Evolutionary conservation across 2,888 invertebrate genomes (phyloP), one percentile per base, ranked within the genome.

Genomic region (Diloba caeruleocephala): DNA sequence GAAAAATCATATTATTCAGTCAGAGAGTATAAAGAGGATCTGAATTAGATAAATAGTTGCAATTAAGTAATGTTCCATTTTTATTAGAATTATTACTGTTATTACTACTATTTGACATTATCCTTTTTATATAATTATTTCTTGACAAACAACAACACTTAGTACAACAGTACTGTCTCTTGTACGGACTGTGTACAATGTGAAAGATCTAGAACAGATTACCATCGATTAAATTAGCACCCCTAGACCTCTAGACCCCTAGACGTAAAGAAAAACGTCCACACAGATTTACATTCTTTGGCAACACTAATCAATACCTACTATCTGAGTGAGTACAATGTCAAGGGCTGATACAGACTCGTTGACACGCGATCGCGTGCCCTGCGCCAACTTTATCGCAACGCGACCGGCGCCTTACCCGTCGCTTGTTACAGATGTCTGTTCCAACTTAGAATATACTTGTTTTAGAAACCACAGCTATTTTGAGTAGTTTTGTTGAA

Each of bases 331-430:
- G 36, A 57, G 51, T 38, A 66, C 67, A 74, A 61, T 69, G 74
- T 69, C 68, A 71, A 73, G 66, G 59, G 59, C 55, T 37, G 25
- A 10, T 43, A 37, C 62, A 53, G 37, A 28, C 10, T 29, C n/a
- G 33, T 26, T 28, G 49, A 42, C 75, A 75, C 69, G 75, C 75
- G 67, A 75, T 75, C 61, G 76, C 74, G 67, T 74, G 75, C 15
- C 23, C 10, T 33, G 28, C 42, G 50, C 53, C 54, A 63, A 69
- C 42, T 66, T 68, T 61, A 69, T 68, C 60, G 49, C 42, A 37
- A 34, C 32, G 34, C 29, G 33, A 19, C 21, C 31, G 60, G 51
- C 57, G 52, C 53, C 67, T 49, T 21, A 48, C 34, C 29, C 33
- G 26, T 48, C 56, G 32, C 31, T 56, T 55, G 52, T 43, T 26